These are phyloP conservation scores for Rotaria socialis DNA, from an alignment of 2,888 invertebrate species.

Conservation along the genomic window DNA sequence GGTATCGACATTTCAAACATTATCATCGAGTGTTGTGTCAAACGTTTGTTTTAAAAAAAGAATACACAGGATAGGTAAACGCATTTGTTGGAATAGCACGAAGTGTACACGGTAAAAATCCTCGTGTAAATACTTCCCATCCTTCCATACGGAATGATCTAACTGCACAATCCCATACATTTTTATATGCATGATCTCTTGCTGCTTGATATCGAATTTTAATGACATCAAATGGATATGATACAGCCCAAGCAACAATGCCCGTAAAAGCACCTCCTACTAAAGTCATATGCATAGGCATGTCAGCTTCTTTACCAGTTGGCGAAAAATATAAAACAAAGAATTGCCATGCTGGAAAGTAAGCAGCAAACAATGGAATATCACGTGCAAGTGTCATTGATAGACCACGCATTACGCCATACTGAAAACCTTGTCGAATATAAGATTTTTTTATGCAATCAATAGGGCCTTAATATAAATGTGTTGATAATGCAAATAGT, in stretches of 20 bases:
- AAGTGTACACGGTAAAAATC: conserved; percentile 64
- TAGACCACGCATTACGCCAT: conserved; percentile 72
- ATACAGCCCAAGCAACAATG: conserved; percentile 75
- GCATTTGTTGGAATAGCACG: conserved; percentile 89
- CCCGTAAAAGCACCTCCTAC: conserved; percentile 78
- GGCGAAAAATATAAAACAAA: conserved; percentile 49
- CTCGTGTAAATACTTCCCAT: conserved; percentile 37
- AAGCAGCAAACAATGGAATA: conserved; percentile 76
- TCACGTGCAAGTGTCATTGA: conserved; percentile 73
- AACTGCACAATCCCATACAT: conserved; percentile 48
- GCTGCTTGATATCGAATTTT: conserved; percentile 76
- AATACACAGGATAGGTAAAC: conserved; percentile 30
- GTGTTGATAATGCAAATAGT: conserved; percentile 3
- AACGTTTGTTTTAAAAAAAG: conserved; percentile 4
- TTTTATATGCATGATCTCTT: conserved; percentile 51
- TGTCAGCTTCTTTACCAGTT: conserved; percentile 24
- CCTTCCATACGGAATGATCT: conserved; percentile 39
- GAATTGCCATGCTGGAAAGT: conserved; percentile 77
- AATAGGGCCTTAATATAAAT: conserved; percentile 19
- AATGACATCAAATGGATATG: conserved; percentile 82
- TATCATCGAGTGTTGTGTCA: not conserved
- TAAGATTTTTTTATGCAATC: conserved; percentile 37
- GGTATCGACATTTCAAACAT: not conserved
- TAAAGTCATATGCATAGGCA: conserved; percentile 62
- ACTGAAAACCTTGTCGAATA: conserved; percentile 48